Evolutionary conservation across 2,113 vertebrate genomes (phyloP).

Genomic region (Pelusios castaneus): DNA sequence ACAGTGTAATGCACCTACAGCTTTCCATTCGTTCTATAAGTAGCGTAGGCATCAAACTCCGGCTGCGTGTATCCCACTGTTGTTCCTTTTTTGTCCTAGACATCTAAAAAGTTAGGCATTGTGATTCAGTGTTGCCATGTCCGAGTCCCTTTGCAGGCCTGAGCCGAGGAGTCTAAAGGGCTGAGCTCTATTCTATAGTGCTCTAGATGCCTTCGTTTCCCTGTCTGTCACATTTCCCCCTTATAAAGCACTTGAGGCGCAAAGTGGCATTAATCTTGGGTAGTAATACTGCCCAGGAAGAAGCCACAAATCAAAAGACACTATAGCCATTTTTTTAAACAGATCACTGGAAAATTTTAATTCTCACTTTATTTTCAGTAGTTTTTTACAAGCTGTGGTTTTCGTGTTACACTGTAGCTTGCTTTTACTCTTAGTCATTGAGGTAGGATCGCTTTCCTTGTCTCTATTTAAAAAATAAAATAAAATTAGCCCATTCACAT

Average conservation of each 20-base stretch:
- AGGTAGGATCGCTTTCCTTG: neutral
- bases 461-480: neutral
- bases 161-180: neutral
- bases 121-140: neutral
- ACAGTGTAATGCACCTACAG: neutral
- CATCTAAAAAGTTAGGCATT: neutral
- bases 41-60: neutral
- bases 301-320: neutral
- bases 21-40: neutral
- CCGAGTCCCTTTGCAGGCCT: neutral
- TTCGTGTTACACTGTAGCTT: neutral
- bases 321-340: neutral
- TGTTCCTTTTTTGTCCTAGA: neutral
- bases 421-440: neutral
- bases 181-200: neutral
- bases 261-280: neutral
- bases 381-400: neutral
- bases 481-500: neutral
- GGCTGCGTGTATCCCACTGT: neutral
- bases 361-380: neutral
- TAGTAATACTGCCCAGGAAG: neutral
- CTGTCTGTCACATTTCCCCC: neutral
- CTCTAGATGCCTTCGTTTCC: neutral
- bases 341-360: neutral
- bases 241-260: neutral